These are phyloP conservation scores for Drosophila dives DNA, from an alignment of 2,888 invertebrate genomes.

Conservation along the genomic window DNA sequence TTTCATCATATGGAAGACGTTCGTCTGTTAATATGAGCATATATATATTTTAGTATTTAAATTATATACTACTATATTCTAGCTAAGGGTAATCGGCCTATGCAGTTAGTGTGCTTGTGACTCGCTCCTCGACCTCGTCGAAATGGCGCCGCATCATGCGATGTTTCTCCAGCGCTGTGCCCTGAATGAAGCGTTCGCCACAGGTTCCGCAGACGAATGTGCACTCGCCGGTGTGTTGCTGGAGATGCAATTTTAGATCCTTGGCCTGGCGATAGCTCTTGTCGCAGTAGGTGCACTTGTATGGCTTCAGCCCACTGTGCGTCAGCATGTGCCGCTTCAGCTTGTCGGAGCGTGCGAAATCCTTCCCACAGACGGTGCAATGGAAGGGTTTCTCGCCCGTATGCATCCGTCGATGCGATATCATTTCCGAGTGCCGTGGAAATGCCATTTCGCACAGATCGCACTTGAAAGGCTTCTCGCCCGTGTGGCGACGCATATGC, in stretches of 20 bases:
- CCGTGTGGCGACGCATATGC: slow-evolving; percentile 89
- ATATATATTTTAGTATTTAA: slow-evolving; percentile 14
- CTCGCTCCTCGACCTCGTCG: slow-evolving; percentile 62
- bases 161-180: slow-evolving; percentile 88
- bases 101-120: slow-evolving; percentile 10
- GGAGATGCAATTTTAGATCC: slow-evolving; percentile 88
- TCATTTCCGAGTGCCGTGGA: slow-evolving; percentile 87
- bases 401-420: slow-evolving; percentile 88
- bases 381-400: slow-evolving; percentile 88
- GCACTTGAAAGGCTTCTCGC: slow-evolving; percentile 87
- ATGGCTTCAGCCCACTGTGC: slow-evolving; percentile 86
- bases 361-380: slow-evolving; percentile 87
- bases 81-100: slow-evolving; percentile 9
- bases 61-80: slow-evolving; percentile 1
- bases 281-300: slow-evolving; percentile 86
- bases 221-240: slow-evolving; percentile 88
- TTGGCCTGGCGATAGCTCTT: slow-evolving; percentile 88
- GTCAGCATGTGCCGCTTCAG: slow-evolving; percentile 87
- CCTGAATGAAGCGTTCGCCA: slow-evolving; percentile 86
- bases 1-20: slow-evolving; percentile 3
- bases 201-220: slow-evolving; percentile 75
- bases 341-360: slow-evolving; percentile 85
- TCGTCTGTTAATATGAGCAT: slow-evolving; percentile 4
- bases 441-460: slow-evolving; percentile 85
- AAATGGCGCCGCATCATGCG: slow-evolving; percentile 85